Evolutionary conservation across 1,140 invertebrate species (phyloP).

Genomic region (Macrostomum lignano): DNA sequence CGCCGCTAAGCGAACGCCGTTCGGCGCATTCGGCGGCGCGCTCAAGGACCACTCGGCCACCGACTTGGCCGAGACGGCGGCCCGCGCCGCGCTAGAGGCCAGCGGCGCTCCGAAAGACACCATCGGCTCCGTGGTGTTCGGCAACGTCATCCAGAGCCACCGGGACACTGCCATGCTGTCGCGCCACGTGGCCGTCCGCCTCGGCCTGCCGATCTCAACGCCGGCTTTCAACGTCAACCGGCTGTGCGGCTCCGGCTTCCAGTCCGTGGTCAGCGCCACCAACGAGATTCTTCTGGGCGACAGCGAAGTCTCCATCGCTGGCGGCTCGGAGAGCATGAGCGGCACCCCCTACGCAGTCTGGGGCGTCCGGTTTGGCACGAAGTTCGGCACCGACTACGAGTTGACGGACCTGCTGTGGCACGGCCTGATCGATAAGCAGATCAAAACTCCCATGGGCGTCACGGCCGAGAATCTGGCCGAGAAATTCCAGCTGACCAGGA

Average conservation of each 20-base stretch:
- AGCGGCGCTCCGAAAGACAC: conserved; percentile 44
- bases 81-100: conserved; percentile 48
- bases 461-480: conserved; percentile 86
- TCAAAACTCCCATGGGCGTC: conserved; percentile 70
- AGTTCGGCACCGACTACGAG: conserved; percentile 43
- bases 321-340: conserved; percentile 68
- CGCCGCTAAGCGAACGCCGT: conserved; percentile 86
- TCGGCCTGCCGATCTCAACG: conserved; percentile 48
- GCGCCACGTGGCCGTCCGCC: conserved; percentile 50
- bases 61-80: conserved; percentile 43
- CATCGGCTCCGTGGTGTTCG: conserved; percentile 38
- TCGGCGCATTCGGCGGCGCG: conserved; percentile 74
- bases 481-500: conserved; percentile 52
- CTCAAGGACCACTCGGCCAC: conserved; percentile 51
- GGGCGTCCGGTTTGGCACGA: conserved; percentile 60
- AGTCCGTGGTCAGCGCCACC: conserved; percentile 40
- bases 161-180: conserved; percentile 62
- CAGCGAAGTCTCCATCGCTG: conserved; percentile 41
- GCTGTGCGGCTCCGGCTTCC: conserved; percentile 56
- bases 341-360: conserved; percentile 61
- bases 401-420: conserved; percentile 73
- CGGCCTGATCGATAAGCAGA: conserved; percentile 59
- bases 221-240: conserved; percentile 50
- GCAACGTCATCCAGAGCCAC: conserved; percentile 53
- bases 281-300: conserved; percentile 42